Base-by-base conservation (phyloP, 2,113 vertebrate genomes). In the Anthoscopus minutus region DNA sequence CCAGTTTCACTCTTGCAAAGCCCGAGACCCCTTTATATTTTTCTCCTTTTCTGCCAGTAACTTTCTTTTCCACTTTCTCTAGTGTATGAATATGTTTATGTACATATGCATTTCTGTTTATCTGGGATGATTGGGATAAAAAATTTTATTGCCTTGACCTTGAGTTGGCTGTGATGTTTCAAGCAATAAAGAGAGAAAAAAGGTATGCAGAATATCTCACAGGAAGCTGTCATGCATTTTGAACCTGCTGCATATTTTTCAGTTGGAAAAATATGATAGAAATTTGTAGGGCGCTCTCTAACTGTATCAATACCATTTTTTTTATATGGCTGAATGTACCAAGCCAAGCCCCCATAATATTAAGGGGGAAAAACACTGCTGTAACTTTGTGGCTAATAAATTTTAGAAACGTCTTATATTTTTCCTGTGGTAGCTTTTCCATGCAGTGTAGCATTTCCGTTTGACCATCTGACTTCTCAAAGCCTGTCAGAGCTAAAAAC, bases 381-480 rank as follows among this genome's bases (percentile, higher is more conserved):
- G 30, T 86, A 78, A 83, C 47, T 90, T 97, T 89, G 91, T 92
- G 92, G 92, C 84, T 88, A 96, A 95, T 94, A 31, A 80, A 88
- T 91, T 95, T 94, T 78, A 93, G 84, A 95, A 97, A 93, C 1
- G 0, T 94, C 73, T 89, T 91, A 48, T 35, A 66, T 96, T 95
- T 93, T 97, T 95, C 57, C 71, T 92, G 4, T 93, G 95, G 96
- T 94, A 91, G 89, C 37, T 79, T 97, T 97, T 91, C 94, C 92
- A 88, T 96, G 93, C 89, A 88, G 94, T 96, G 86, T 79, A 94
- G 76, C 45, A 27, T 97, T 96, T 96, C 93, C 92, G 45, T 91
- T 85, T 67, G 66, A 94, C 81, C 86, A 72, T 74, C 91, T 93
- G 84, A 93, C 79, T 94, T 89, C 77, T 91, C 81, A 40, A 71